Base-by-base conservation (phyloP, 1,140 invertebrate genomes). In the Brachionus sp. region DNA sequence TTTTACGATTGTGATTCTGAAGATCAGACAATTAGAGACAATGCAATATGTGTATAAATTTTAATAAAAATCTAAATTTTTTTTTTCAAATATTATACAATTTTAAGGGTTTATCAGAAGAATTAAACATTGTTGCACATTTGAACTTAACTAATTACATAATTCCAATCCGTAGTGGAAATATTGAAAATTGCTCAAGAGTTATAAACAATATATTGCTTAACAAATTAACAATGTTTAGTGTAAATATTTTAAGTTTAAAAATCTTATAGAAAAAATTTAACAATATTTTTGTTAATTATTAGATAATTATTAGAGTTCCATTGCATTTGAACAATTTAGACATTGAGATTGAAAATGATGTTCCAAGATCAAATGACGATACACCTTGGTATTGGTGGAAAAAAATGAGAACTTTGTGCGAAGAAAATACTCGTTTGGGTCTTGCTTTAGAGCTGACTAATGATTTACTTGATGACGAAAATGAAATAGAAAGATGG, bases 401-500 rank as follows among this genome's bases (percentile, higher is more conserved):
- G 77, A 37, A 44, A 57, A 66, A 80, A 25, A n/a, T 80, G 33
- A 23, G 77, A 57, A 62, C 77, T 66, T 25, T 80, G 12, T 80
- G 77, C 37, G 77, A 80, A 35, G 77, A 80, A 66, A 80, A 35
- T 19, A 62, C 77, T 9, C 19, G 62, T 13, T 13, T 80, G 16
- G 77, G 77, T 13, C 37, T 80, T 13, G 77, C 62, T 39, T 66
- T 80, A 44, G 50, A 66, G 23, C 19, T 80, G 50, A 80, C 50
- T 23, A 25, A 66, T 42, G 77, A 80, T 37, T 42, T 80, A 39
- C 77, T 50, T 12, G 50, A 57, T 37, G 46, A 57, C 13, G 77
- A 80, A 62, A 23, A 46, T 25, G 77, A 80, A 66, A 80, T 80
- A 29, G 50, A 80, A 37, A 57, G 50, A 23, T 80, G 77, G 77